These are phyloP conservation scores for Thripadectes ignobilis DNA, from an alignment of 2,797 vertebrate genomes.

Conservation along the genomic window DNA sequence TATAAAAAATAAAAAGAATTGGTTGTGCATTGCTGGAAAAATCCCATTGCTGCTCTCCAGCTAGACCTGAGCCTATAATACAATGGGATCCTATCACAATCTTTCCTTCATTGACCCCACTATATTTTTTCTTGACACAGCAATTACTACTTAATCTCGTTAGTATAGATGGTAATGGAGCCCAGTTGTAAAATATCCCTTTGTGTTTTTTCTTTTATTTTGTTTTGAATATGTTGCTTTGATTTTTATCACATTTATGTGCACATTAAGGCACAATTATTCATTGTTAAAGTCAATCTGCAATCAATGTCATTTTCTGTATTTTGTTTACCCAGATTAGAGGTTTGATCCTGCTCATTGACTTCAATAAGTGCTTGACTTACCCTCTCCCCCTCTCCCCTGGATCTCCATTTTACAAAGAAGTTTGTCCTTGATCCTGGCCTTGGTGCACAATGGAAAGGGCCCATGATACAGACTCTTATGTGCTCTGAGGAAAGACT, in stretches of 20 bases:
- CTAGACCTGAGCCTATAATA: not conserved
- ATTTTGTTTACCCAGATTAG: constrained; percentile 67
- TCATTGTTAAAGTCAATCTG: constrained; percentile 77
- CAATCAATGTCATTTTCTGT: constrained; percentile 76
- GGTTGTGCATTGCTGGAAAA: not conserved
- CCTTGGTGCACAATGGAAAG: not conserved
- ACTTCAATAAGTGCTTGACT: constrained; percentile 34
- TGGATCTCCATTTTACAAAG: not conserved
- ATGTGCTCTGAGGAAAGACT: not conserved
- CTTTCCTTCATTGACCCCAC: constrained; percentile 53
- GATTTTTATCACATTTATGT: constrained; percentile 76
- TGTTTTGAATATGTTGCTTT: constrained; percentile 74
- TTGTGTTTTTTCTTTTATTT: constrained; percentile 76
- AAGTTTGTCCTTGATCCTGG: constrained; percentile 43
- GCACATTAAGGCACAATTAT: constrained; percentile 75
- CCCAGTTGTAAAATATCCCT: constrained; percentile 77
- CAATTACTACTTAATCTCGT: constrained; percentile 79
- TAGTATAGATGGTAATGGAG: constrained; percentile 75
- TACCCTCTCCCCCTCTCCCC: not conserved
- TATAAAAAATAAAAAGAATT: not conserved
- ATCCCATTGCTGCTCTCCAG: not conserved
- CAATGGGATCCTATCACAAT: not conserved
- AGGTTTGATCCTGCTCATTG: constrained; percentile 43
- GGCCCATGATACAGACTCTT: not conserved
- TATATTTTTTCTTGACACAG: constrained; percentile 76